Conservation (phyloP, 2,113 vertebrate genomes). For the Aphelocoma coerulescens region DNA sequence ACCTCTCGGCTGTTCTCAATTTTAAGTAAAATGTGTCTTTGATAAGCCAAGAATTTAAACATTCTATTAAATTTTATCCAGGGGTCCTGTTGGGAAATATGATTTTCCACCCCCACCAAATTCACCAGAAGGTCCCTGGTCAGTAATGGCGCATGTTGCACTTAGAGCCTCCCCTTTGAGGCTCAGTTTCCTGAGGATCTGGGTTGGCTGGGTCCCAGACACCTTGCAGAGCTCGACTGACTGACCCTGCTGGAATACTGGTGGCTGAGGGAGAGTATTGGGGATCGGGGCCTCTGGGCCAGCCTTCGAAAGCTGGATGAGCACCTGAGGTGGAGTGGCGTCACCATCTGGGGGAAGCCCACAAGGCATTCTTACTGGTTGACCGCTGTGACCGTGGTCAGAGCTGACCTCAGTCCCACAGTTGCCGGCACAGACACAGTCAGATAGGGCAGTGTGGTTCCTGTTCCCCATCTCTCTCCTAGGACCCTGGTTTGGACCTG, state of each 20-base stretch:
- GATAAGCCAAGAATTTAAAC: background rate
- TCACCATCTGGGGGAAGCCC: background rate
- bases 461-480: background rate
- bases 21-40: background rate
- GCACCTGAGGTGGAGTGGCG: background rate
- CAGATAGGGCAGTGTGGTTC: background rate
- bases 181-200: background rate
- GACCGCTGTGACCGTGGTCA: background rate
- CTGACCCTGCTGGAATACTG: background rate
- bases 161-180: background rate
- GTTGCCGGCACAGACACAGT: background rate
- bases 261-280: fast-evolving
- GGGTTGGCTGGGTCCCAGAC: background rate
- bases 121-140: background rate
- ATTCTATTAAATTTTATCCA: background rate
- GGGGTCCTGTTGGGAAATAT: background rate
- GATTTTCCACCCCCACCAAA: background rate
- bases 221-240: background rate
- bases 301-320: background rate
- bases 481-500: background rate
- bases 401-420: background rate
- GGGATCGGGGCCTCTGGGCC: background rate
- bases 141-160: no score
- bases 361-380: background rate
- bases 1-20: background rate